Conservation (phyloP, 2,888 invertebrate species). For the Vannuccia rotundouncinata region DNA sequence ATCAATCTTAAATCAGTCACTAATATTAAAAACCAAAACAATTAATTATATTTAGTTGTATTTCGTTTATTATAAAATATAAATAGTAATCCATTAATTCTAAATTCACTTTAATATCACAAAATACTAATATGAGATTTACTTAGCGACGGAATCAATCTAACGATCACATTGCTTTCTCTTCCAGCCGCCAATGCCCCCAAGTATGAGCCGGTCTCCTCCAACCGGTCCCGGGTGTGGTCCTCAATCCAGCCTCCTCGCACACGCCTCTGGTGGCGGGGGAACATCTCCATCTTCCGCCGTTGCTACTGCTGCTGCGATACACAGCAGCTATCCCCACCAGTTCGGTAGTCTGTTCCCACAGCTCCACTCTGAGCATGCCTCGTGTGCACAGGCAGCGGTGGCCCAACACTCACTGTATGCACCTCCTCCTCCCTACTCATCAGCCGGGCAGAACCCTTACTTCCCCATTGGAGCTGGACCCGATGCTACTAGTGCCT, state of each 20-base stretch:
- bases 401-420: background rate
- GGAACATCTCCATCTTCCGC: background rate
- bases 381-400: background rate
- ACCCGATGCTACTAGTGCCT: slow-evolving; percentile 1
- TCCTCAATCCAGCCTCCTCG: no score
- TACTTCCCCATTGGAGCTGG: background rate
- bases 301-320: background rate
- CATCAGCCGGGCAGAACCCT: background rate
- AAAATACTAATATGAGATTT: no score
- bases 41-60: no score
- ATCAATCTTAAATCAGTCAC: no score
- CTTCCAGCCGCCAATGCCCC: background rate
- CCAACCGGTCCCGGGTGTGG: background rate
- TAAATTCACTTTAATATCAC: no score
- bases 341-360: background rate
- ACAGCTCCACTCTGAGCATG: background rate
- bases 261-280: background rate
- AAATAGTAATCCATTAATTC: no score
- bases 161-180: no score
- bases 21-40: no score
- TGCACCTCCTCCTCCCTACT: background rate
- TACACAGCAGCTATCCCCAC: background rate
- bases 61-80: no score
- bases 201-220: background rate
- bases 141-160: no score